Conservation (phyloP, 2,888 invertebrate genomes). For the Ryuthela nishihirai region DNA sequence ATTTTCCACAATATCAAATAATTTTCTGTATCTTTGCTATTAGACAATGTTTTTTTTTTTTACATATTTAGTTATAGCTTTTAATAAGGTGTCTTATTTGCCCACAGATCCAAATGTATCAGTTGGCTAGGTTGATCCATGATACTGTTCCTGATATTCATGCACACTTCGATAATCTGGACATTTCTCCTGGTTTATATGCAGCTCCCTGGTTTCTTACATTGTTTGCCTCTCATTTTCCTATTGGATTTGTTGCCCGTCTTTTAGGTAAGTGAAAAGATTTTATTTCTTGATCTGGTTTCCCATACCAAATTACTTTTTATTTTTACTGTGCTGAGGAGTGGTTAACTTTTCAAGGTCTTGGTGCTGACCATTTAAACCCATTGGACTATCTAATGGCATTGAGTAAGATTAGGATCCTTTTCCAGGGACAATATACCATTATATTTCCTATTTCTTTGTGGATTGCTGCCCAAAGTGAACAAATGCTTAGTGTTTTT, state of each 20-base stretch:
- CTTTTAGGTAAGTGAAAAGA: conserved; percentile 67
- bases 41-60: not conserved
- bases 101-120: conserved; percentile 71
- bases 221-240: conserved; percentile 92
- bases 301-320: too few relatives aligned
- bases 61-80: not conserved
- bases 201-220: conserved; percentile 97
- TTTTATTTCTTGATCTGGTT: not conserved
- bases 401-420: too few relatives aligned
- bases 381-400: too few relatives aligned
- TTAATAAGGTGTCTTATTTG: conserved; percentile 8
- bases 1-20: not conserved
- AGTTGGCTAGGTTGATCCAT: conserved; percentile 82
- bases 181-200: conserved; percentile 89
- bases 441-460: too few relatives aligned
- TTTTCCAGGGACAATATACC: too few relatives aligned
- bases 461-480: too few relatives aligned
- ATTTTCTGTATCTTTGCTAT: not conserved
- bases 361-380: too few relatives aligned
- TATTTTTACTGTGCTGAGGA: too few relatives aligned
- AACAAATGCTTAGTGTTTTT: too few relatives aligned
- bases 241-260: conserved; percentile 88
- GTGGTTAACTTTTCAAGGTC: too few relatives aligned
- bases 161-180: conserved; percentile 71
- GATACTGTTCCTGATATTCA: conserved; percentile 73